These are phyloP conservation scores for Heterocephalus glaber DNA, from an alignment of 2,113 vertebrate genomes.

Conservation along the genomic window DNA sequence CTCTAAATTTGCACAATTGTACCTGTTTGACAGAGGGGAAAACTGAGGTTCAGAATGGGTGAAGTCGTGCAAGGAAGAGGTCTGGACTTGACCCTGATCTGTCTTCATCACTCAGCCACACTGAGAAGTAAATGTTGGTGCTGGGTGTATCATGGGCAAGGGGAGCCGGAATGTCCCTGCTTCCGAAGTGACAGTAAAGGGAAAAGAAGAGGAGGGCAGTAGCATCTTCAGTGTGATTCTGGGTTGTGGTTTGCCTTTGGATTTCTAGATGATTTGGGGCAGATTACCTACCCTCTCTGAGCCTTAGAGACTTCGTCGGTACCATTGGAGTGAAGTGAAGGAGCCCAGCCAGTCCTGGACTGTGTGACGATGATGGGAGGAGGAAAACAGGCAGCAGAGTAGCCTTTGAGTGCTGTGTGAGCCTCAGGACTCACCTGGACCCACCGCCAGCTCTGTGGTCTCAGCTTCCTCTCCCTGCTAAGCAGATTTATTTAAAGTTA, in stretches of 20 bases:
- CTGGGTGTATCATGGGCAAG: neutral
- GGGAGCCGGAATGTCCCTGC: neutral
- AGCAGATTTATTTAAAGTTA: neutral
- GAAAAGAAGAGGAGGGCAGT: neutral
- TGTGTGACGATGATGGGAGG: neutral
- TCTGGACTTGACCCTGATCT: neutral
- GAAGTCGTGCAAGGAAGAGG: neutral
- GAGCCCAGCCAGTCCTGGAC: neutral
- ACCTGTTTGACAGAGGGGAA: neutral
- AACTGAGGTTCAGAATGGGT: neutral
- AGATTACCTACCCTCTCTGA: neutral
- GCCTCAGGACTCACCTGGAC: accelerated
- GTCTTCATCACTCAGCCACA: neutral
- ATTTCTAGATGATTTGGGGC: neutral
- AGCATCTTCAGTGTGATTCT: neutral
- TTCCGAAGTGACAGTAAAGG: neutral
- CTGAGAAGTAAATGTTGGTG: neutral
- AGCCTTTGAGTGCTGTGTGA: neutral
- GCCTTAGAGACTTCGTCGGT: neutral
- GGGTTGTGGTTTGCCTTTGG: neutral
- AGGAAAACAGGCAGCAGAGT: neutral
- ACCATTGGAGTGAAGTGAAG: neutral
- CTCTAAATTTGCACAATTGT: neutral
- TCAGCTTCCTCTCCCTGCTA: neutral
- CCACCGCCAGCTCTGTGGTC: neutral